Base-by-base conservation (phyloP, 2,113 vertebrate genomes). In the Pipra filicauda region DNA sequence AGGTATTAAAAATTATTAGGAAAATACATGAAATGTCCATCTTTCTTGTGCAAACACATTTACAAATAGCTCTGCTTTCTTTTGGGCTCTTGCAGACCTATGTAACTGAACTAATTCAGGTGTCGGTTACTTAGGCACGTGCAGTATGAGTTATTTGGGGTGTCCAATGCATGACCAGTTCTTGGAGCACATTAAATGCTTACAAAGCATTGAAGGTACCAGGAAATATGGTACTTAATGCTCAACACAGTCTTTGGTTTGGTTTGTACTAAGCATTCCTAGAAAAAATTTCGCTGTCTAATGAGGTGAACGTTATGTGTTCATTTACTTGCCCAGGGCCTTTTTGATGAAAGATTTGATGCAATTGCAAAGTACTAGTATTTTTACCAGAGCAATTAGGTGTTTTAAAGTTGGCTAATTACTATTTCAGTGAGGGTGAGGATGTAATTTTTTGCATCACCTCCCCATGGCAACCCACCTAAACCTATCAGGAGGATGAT, bases 261-360 rank as follows among this genome's bases (percentile, higher is more conserved):
- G 20, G 6, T 75, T 79, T 79, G 44, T 64, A 51, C 14, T n/a
- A 51, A 73, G 20, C 15, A 37, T 57, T 41, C 39, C 37, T 21
- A 80, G 80, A 73, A 69, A 74, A 4, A 78, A 17, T 44, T 66
- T 55, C 31, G 15, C 35, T 46, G 5, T 30, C 14, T 70, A 18
- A 64, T 51, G 62, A 87, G 39, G 4, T 1, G 28, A 37, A n/a
- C 0, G 0, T 26, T 55, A 31, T 5, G 21, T 28, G 12, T 9
- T 81, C 14, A 19, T 54, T 70, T 82, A 27, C 4, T 6, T 33
- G 5, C 7, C 5, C 8, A 17, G 24, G 27, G 27, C 55, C 65
- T 52, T 72, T 48, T 6, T 62, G 30, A n/a, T 46, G 33, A 69
- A 69, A 70, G 21, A 35, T 51, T 35, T 0, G 4, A 30, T 49